A percentile compares a stretch with the other conserved stretches of the same genome.
These are phyloP conservation scores for Coremacera marginata DNA, from an alignment of 2,888 invertebrate species.

Conservation along the genomic window DNA sequence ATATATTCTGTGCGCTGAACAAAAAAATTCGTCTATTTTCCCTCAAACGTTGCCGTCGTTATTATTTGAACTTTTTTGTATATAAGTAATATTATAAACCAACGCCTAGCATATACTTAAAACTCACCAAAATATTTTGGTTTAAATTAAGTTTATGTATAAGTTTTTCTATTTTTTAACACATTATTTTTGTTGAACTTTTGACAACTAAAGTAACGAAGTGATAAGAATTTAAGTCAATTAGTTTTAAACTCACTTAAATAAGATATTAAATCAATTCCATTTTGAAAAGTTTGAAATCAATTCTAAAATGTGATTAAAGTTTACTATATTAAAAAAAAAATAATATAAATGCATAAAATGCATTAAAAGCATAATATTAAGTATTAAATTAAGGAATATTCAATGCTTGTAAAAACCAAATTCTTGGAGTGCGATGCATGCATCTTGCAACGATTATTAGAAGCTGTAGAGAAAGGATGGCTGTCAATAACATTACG, in stretches of 20 bases:
- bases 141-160: too few species aligned
- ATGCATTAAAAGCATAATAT: not conserved
- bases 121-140: too few species aligned
- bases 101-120: not conserved
- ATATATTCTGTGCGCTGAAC: not conserved
- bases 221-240: not conserved
- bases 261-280: not conserved
- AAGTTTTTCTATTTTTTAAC: too few species aligned
- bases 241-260: not conserved
- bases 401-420: not conserved
- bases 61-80: not conserved
- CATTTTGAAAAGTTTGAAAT: not conserved
- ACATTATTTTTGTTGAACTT: not conserved
- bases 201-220: not conserved
- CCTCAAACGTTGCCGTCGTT: not conserved
- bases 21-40: not conserved
- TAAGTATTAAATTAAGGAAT: not conserved
- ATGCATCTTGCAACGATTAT: not conserved
- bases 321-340: not conserved
- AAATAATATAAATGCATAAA: not conserved
- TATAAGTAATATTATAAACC: not conserved
- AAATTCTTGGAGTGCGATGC: not conserved
- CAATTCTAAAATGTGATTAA: not conserved
- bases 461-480: too few species aligned
- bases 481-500: too few species aligned